phyloP scores from a whole-genome alignment of 1,140 invertebrate species.

The Drosophila bocki region DNA sequence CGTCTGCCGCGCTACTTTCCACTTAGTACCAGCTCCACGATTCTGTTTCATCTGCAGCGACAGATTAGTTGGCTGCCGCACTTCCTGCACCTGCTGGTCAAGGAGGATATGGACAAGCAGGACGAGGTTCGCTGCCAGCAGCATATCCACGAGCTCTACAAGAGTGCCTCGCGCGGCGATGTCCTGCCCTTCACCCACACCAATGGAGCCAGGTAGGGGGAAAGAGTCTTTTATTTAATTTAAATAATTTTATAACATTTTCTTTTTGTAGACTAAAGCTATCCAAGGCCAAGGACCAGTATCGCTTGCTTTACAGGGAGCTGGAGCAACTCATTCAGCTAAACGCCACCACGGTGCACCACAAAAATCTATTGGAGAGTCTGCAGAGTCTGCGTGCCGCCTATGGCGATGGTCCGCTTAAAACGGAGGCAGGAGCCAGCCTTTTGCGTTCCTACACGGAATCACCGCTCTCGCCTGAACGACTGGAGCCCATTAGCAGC shows the following conservation, averaged over 20 bases:
- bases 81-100: constrained; percentile 92
- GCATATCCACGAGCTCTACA: constrained; percentile 93
- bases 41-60: constrained; percentile 89
- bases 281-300: constrained; percentile 91
- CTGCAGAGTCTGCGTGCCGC: constrained; percentile 90
- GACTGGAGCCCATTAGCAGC: constrained; percentile 75
- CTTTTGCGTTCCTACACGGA: constrained; percentile 89
- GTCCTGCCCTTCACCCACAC: constrained; percentile 89
- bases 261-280: constrained; percentile 72
- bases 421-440: constrained; percentile 86
- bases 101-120: constrained; percentile 93
- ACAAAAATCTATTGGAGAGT: constrained; percentile 93
- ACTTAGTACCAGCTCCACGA: constrained; percentile 90
- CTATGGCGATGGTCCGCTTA: constrained; percentile 85
- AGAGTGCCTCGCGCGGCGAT: constrained; percentile 94
- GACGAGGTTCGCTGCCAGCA: constrained; percentile 96
- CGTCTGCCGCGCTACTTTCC: constrained; percentile 96
- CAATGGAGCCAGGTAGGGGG: constrained; percentile 86
- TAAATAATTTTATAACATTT: background rate
- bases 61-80: constrained; percentile 94
- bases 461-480: constrained; percentile 92
- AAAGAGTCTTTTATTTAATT: background rate
- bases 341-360: constrained; percentile 88
- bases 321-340: constrained; percentile 93
- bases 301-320: constrained; percentile 95